Conservation (phyloP, 2,113 vertebrate genomes). For the Pelodiscus sinensis region DNA sequence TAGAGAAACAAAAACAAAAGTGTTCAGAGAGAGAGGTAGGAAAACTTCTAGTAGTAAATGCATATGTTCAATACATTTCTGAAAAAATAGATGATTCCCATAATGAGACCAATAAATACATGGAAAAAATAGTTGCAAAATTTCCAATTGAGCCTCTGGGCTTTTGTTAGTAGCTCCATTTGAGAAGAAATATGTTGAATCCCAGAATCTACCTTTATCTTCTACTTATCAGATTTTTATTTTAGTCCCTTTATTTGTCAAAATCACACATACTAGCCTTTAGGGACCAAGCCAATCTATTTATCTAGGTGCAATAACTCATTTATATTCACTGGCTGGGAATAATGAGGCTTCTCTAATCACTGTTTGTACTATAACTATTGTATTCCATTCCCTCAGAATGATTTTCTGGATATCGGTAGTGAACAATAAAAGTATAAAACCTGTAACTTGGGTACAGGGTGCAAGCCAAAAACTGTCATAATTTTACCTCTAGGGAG, state of each 20-base stretch:
- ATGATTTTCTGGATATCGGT: background rate
- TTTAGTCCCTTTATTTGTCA: constrained; percentile 40
- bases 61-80: background rate
- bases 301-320: constrained; percentile 26
- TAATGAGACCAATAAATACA: background rate
- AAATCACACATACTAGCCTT: background rate
- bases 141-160: constrained; percentile 39
- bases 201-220: constrained; percentile 21
- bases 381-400: constrained; percentile 3
- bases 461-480: background rate
- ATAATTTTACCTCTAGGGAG: background rate
- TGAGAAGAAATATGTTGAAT: constrained; percentile 43
- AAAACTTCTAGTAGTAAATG: background rate
- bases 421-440: background rate
- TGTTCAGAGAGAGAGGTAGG: background rate
- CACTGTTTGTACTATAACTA: constrained; percentile 42
- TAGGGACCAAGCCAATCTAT: constrained; percentile 12
- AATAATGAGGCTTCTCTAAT: constrained; percentile 64
- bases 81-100: background rate
- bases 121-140: background rate
- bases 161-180: constrained; percentile 35
- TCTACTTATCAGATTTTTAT: constrained; percentile 45
- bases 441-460: background rate
- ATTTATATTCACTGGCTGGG: constrained; percentile 22
- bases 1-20: background rate